A percentile compares a stretch with the other conserved stretches of the same genome.
Conservation (phyloP, 2,113 vertebrate genomes). For the Nesoenas mayeri region DNA sequence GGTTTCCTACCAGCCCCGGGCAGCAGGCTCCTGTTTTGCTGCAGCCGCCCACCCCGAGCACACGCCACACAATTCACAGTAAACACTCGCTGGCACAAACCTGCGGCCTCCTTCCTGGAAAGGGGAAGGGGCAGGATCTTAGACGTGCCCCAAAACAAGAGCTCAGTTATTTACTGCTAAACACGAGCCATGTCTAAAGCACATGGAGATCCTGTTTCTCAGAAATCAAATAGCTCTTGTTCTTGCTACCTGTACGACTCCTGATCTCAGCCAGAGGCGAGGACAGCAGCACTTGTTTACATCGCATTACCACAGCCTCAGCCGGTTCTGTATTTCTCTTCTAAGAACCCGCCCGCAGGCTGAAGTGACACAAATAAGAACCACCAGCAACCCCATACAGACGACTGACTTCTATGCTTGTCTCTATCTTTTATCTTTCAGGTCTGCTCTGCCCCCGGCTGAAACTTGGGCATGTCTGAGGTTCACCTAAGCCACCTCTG, state of each 20-base stretch:
- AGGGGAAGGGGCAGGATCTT: background rate
- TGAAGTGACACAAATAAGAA: constrained; percentile 22
- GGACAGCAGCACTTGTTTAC: background rate
- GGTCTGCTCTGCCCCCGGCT: constrained; percentile 64
- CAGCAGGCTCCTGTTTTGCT: background rate
- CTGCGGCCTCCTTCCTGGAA: background rate
- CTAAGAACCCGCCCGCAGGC: background rate
- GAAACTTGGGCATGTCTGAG: constrained; percentile 51
- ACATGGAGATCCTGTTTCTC: constrained; percentile 13
- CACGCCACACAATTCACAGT: background rate
- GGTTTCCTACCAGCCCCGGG: background rate
- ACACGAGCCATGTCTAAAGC: background rate
- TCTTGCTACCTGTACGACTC: background rate
- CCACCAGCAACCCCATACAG: background rate
- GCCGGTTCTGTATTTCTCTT: background rate
- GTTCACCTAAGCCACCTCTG: constrained; percentile 40
- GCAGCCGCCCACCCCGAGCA: background rate
- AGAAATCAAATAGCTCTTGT: background rate
- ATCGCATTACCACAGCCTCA: background rate
- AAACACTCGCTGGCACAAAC: background rate
- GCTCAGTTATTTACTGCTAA: constrained; percentile 9
- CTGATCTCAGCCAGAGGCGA: background rate
- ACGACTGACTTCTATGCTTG: background rate
- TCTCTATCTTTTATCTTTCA: constrained; percentile 72
- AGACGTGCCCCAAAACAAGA: background rate